A percentile compares a stretch with the other conserved stretches of the same genome.
phyloP scores from a whole-genome alignment of 1,140 invertebrate species.

The Musca vetustissima region DNA sequence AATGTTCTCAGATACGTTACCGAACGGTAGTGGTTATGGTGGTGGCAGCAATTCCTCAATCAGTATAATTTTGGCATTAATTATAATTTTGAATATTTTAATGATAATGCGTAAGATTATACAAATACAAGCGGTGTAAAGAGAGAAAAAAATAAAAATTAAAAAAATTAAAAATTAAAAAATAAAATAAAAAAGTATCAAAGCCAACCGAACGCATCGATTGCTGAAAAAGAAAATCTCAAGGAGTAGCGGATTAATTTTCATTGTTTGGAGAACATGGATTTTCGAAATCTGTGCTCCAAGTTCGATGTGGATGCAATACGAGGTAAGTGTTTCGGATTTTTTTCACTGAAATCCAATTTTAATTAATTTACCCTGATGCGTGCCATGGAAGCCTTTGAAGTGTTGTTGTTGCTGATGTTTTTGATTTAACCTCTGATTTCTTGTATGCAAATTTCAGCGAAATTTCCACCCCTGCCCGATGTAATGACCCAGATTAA shows the following conservation, averaged over 20 bases:
- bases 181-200: background rate
- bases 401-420: conserved; percentile 32
- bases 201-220: background rate
- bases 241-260: background rate
- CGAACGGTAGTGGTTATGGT: conserved; percentile 9
- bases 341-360: too few relatives aligned
- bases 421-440: conserved; percentile 5
- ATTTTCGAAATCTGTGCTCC: conserved; percentile 30
- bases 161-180: too few relatives aligned
- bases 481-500: conserved; percentile 40
- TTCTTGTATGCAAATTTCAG: conserved; percentile 21
- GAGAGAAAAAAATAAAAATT: too few relatives aligned
- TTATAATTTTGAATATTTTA: conserved; percentile 24
- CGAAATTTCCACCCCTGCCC: conserved; percentile 31
- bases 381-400: conserved; percentile 24
- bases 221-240: background rate
- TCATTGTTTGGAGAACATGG: conserved; percentile 23
- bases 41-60: conserved; percentile 12
- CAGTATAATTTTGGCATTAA: conserved; percentile 16
- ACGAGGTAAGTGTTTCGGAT: conserved; percentile 35
- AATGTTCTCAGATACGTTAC: conserved; percentile 20
- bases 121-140: background rate
- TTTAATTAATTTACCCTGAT: background rate
- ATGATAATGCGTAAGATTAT: background rate
- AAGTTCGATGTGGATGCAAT: conserved; percentile 30